Conservation (phyloP, 2,888 invertebrate genomes). For the Trilocha varians region DNA sequence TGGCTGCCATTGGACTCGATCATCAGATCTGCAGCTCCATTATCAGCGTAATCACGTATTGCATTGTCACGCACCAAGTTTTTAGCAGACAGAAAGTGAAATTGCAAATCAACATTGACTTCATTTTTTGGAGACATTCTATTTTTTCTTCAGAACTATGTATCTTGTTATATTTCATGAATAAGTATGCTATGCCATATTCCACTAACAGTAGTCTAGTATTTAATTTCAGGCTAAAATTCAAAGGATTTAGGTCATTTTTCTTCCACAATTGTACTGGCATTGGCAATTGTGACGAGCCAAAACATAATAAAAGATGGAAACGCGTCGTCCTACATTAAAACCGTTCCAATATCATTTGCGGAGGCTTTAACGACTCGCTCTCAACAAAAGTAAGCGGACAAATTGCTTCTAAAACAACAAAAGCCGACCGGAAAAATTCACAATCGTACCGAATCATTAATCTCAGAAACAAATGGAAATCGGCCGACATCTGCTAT, state of each 20-base stretch:
- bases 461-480: slow-evolving; percentile 74
- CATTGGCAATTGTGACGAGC: not conserved
- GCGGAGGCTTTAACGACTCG: slow-evolving; percentile 64
- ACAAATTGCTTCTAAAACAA: slow-evolving; percentile 75
- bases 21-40: no score
- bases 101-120: no score
- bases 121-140: no score
- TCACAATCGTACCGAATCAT: slow-evolving; percentile 73
- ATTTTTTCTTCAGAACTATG: no score
- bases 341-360: slow-evolving; percentile 61
- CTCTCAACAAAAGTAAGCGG: slow-evolving; percentile 68
- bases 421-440: slow-evolving; percentile 73
- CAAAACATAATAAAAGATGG: slow-evolving; percentile 5
- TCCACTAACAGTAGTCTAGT: no score
- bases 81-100: no score
- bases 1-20: no score
- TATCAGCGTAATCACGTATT: no score
- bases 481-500: slow-evolving; percentile 73
- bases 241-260: not conserved
- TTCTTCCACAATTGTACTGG: not conserved
- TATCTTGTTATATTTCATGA: no score
- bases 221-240: not conserved
- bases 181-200: no score
- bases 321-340: slow-evolving; percentile 37
- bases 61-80: no score